Conservation (phyloP, 2,797 vertebrate species). For the Cossypha niveicapilla region DNA sequence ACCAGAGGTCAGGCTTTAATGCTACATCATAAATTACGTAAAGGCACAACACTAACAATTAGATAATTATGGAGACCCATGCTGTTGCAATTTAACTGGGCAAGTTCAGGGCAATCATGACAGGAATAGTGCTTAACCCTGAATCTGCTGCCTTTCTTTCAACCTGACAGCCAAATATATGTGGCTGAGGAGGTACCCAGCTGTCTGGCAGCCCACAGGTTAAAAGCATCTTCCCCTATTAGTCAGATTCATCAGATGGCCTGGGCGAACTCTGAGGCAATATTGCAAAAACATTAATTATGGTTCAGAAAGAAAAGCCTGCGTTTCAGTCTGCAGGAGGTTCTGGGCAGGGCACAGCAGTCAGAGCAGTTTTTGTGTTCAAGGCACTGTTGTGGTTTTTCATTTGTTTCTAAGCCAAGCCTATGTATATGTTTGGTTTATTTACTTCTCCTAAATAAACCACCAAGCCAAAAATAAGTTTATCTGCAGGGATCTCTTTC, state of each 20-base stretch:
- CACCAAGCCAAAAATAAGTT: background rate
- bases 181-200: background rate
- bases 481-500: background rate
- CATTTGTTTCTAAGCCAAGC: background rate
- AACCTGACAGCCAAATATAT: slow-evolving; percentile 22
- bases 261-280: slow-evolving; percentile 29
- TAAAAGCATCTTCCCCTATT: slow-evolving; percentile 54
- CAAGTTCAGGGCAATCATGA: slow-evolving; percentile 75
- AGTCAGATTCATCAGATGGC: slow-evolving; percentile 59
- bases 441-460: background rate
- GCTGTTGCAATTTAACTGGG: slow-evolving; percentile 84
- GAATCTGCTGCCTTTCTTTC: slow-evolving; percentile 51
- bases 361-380: background rate
- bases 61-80: slow-evolving; percentile 90
- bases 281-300: slow-evolving; percentile 66
- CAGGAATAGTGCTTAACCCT: slow-evolving; percentile 72
- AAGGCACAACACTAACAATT: slow-evolving; percentile 92
- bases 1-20: slow-evolving; percentile 90
- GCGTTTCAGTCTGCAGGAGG: slow-evolving; percentile 26
- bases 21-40: slow-evolving; percentile 93
- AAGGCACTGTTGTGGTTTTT: background rate
- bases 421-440: background rate
- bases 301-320: slow-evolving; percentile 37
- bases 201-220: slow-evolving; percentile 46
- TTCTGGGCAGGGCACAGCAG: background rate